Evolutionary conservation across 2,888 invertebrate genomes (phyloP).

Genomic region (Latheticus oryzae): DNA sequence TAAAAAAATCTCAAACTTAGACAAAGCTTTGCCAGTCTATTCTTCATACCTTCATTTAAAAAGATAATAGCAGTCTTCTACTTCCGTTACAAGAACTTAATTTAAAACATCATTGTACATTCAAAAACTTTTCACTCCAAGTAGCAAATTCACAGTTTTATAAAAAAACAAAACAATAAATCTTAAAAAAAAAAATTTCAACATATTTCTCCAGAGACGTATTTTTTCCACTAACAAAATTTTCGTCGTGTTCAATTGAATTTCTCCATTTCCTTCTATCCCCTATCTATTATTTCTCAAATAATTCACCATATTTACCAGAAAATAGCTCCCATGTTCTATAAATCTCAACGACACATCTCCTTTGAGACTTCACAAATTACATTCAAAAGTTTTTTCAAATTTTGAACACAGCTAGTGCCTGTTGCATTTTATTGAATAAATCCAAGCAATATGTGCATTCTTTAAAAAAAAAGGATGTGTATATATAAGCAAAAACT

Average conservation of each 20-base stretch:
- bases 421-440: slow-evolving; percentile 43
- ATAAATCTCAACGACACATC: slow-evolving; percentile 29
- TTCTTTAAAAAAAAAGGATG: slow-evolving; percentile 36
- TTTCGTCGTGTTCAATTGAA: slow-evolving; percentile 6
- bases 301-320: slow-evolving; percentile 35
- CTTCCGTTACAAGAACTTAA: slow-evolving; percentile 8
- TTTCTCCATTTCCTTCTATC: slow-evolving; percentile 10
- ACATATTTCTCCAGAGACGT: too few species aligned
- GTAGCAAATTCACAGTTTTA: too few species aligned
- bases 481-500: slow-evolving; percentile 42
- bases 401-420: slow-evolving; percentile 28
- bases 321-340: slow-evolving; percentile 23
- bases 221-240: too few species aligned
- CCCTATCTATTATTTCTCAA: slow-evolving; percentile 22
- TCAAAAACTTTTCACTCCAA: too few species aligned
- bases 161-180: too few species aligned
- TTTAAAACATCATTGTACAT: too few species aligned
- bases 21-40: too few species aligned
- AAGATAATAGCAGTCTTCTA: slow-evolving; percentile 2
- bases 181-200: too few species aligned
- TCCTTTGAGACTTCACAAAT: slow-evolving; percentile 32
- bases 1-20: too few species aligned
- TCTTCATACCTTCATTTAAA: slow-evolving; percentile 19
- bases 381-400: slow-evolving; percentile 39
- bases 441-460: slow-evolving; percentile 26